Conservation (phyloP, 2,113 vertebrate genomes). For the Xenopus borealis region DNA sequence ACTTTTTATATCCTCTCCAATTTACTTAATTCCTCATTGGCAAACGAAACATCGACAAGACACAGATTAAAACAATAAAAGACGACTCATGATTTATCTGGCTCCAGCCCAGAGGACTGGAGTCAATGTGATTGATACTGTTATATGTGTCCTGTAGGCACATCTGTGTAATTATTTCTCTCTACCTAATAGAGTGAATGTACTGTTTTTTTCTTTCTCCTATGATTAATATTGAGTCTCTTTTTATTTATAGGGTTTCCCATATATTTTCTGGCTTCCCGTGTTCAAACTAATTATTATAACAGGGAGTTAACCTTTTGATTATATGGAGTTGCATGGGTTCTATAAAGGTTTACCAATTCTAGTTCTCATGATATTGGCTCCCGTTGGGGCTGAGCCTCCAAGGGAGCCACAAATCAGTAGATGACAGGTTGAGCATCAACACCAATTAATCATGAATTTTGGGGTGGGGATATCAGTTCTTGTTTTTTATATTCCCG, state of each 20-base stretch:
- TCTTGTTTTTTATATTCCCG: too few relatives aligned
- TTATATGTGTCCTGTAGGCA: conserved; percentile 26
- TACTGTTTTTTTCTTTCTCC: conserved; percentile 19
- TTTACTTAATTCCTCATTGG: conserved; percentile 41
- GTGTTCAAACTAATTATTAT: background rate
- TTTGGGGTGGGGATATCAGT: too few relatives aligned
- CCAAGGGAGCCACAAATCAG: too few relatives aligned
- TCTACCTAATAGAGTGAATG: conserved; percentile 39
- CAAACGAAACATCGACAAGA: conserved; percentile 34
- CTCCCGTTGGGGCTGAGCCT: too few relatives aligned
- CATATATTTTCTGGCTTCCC: conserved; percentile 24
- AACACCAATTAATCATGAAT: too few relatives aligned
- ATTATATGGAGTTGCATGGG: too few relatives aligned
- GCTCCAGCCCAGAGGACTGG: conserved; percentile 16
- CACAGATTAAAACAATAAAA: conserved; percentile 46
- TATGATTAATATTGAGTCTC: conserved; percentile 15
- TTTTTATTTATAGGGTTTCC: conserved; percentile 18
- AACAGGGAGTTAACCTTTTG: conserved; percentile 9
- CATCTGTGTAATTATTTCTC: conserved; percentile 42
- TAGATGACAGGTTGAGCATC: too few relatives aligned
- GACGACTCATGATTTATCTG: conserved; percentile 31
- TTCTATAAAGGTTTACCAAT: too few relatives aligned
- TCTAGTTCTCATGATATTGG: too few relatives aligned
- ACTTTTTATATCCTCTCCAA: conserved; percentile 44
- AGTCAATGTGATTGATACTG: conserved; percentile 43